Evolutionary conservation across 2,797 vertebrate species (phyloP).

Genomic region (Aythya fuligula): DNA sequence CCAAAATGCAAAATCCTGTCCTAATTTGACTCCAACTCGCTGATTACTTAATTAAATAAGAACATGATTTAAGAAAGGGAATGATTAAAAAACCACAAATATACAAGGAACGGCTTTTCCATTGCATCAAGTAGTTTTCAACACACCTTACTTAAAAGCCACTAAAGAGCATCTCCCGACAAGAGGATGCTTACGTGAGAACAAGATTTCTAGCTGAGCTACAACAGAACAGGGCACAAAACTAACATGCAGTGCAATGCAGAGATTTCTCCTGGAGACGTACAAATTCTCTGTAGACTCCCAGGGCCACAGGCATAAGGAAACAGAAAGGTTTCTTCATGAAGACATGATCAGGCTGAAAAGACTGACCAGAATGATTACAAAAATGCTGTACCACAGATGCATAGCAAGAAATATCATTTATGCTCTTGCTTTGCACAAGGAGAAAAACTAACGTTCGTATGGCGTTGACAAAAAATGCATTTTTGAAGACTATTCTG

Average conservation of each 20-base stretch:
- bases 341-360: neutral
- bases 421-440: neutral
- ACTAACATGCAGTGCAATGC: neutral
- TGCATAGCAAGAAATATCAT: neutral
- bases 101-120: neutral
- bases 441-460: neutral
- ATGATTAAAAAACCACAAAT: neutral
- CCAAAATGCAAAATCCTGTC: constrained; percentile 13
- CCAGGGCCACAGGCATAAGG: fast-evolving
- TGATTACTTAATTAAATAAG: neutral
- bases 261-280: neutral
- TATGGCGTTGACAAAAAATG: neutral
- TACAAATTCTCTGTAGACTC: neutral
- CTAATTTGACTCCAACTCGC: neutral
- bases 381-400: neutral
- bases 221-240: neutral
- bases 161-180: neutral
- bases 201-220: neutral
- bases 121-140: neutral
- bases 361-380: neutral
- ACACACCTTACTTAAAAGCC: neutral
- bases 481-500: neutral
- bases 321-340: neutral
- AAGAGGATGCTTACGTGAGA: neutral
- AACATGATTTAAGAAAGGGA: neutral